A percentile compares a stretch with the other conserved stretches of the same genome.
phyloP scores from a whole-genome alignment of 2,113 vertebrate genomes.

The Ciconia boyciana region DNA sequence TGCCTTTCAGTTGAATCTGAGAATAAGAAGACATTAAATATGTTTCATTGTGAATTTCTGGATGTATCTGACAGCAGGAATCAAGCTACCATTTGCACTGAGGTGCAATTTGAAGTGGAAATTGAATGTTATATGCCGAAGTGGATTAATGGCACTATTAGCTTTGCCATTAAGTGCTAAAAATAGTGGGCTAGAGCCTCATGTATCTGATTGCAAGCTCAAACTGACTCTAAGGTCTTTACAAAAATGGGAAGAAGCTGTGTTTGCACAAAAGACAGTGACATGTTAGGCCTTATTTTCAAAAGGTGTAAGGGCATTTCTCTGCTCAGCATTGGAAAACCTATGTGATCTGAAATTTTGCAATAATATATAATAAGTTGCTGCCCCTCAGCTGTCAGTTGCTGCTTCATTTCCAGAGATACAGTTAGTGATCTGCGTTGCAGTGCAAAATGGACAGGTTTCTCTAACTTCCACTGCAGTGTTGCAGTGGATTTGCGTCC shows the following conservation, averaged over 20 bases:
- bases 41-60: background rate
- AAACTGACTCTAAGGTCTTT: background rate
- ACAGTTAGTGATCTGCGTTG: rapidly evolving
- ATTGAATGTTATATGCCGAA: background rate
- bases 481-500: background rate
- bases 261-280: background rate
- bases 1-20: background rate
- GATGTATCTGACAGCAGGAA: background rate
- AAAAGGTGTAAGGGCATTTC: background rate
- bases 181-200: background rate
- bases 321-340: background rate
- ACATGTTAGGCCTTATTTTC: background rate
- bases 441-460: background rate
- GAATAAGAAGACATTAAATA: background rate
- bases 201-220: background rate
- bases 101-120: background rate
- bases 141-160: constrained; percentile 44
- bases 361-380: background rate
- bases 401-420: background rate
- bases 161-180: constrained; percentile 22
- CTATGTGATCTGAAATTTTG: rapidly evolving
- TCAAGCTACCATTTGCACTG: background rate
- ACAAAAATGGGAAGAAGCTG: background rate
- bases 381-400: background rate
- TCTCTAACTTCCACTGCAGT: rapidly evolving